These are phyloP conservation scores for Microplitis manilae DNA, from an alignment of 2,888 invertebrate genomes.

Conservation along the genomic window DNA sequence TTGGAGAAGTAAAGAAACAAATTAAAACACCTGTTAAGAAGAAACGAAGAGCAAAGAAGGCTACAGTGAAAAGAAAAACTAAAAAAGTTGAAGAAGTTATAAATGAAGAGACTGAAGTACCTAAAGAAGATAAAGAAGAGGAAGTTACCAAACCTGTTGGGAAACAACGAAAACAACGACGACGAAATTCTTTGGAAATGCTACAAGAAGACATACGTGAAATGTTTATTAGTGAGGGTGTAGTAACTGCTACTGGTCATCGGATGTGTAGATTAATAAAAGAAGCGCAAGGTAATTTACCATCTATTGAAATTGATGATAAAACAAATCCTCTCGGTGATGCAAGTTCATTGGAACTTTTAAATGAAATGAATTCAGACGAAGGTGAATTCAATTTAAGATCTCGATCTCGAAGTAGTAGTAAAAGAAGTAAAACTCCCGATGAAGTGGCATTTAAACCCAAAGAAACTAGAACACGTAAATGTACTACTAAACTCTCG, in stretches of 20 bases:
- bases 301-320: conserved; percentile 43
- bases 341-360: conserved; percentile 42
- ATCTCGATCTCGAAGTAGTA: conserved; percentile 40
- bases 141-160: conserved; percentile 40
- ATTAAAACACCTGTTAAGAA: conserved; percentile 36
- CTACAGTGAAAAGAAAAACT: conserved; percentile 33
- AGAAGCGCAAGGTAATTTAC: conserved; percentile 65
- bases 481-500: conserved; percentile 38
- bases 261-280: conserved; percentile 78
- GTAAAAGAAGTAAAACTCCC: conserved; percentile 16
- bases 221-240: conserved; percentile 79
- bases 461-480: conserved; percentile 21
- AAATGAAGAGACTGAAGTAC: conserved; percentile 38
- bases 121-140: conserved; percentile 30
- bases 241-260: conserved; percentile 77
- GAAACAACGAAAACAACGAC: conserved; percentile 42
- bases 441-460: conserved; percentile 37
- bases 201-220: conserved; percentile 81
- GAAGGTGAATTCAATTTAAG: conserved; percentile 29
- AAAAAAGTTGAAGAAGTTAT: conserved; percentile 38
- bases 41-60: conserved; percentile 43
- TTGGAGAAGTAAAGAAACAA: conserved; percentile 50
- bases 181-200: conserved; percentile 75
- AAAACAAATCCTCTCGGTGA: conserved; percentile 15
- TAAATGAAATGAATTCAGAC: conserved; percentile 42